Percentiles rank a stretch among this genome's conserved stretches.
These are phyloP conservation scores for Diarsia rubi DNA, from an alignment of 2,888 invertebrate species.

Conservation along the genomic window DNA sequence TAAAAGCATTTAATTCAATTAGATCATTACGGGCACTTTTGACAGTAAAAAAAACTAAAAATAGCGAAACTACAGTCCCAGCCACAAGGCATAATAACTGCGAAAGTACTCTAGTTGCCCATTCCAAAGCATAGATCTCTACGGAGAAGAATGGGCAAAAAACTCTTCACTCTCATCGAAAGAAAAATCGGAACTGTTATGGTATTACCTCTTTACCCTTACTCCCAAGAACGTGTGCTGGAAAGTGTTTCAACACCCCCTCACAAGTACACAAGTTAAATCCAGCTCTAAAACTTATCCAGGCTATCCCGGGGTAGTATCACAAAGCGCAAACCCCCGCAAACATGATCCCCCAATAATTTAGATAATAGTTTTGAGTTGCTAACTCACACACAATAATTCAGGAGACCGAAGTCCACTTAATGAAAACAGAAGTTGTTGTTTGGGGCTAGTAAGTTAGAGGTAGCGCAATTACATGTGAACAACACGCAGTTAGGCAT, in stretches of 20 bases:
- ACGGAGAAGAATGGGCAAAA: no score
- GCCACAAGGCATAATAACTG: no score
- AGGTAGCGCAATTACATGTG: neutral
- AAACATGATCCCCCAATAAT: constrained; percentile 58
- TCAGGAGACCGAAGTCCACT: constrained; percentile 60
- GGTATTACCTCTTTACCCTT: no score
- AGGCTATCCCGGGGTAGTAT: neutral
- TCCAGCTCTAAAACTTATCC: neutral
- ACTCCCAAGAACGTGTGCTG: neutral
- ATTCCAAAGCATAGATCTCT: no score
- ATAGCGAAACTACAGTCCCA: no score
- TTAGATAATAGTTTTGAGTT: constrained; percentile 63
- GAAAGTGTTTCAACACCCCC: neutral
- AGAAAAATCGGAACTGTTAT: no score
- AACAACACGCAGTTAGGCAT: neutral
- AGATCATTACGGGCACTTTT: no score
- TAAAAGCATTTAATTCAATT: no score
- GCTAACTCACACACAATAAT: constrained; percentile 63
- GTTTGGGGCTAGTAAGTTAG: constrained; percentile 18
- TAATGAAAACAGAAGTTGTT: constrained; percentile 64
- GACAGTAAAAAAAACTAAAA: no score
- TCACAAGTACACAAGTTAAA: neutral
- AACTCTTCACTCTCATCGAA: no score
- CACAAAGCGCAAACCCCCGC: constrained; percentile 9
- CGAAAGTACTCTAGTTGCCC: no score